Evolutionary conservation across 2,113 vertebrate species (phyloP), one percentile per base, ranked within the genome.

Genomic region (Centropristis striata): DNA sequence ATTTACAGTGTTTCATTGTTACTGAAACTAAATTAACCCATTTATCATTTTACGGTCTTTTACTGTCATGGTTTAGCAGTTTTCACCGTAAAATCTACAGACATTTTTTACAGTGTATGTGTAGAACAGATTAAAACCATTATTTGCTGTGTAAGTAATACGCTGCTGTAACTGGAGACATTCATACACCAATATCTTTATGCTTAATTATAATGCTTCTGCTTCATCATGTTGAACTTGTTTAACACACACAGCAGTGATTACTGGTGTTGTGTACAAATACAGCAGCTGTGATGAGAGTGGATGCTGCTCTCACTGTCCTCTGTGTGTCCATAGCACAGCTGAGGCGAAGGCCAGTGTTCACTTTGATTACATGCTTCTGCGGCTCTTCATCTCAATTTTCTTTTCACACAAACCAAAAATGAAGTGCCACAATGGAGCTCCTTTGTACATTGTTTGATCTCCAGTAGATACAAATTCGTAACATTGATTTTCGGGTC

Each of bases 321-420:
- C 49, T 44, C 49, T 2, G 8, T 12, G 58, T 1, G 49, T 74
- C 58, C 47, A 21, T 18, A 8, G 49, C 36, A 21, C 71, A 74
- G 71, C 71, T 74, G 71, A 74, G 58, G 18, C 36, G 21, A 32
- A n/a, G 4, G 8, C 23, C 49, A 54, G 23, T 21, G 37, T 54
- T 54, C 39, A 11, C 4, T 32, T 54, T 44, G 37, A 46, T 64
- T 23, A 54, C 71, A 54, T n/a, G 18, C 21, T 32, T 32, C 59
- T 54, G 58, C 49, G 21, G 23, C 36, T 54, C 20, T 5, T 37
- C 70, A 20, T 71, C 41, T n/a, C 18, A 13, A 15, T 49, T 20
- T 60, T 54, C 28, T 60, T 18, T 12, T 14, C 13, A 4, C 37
- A 8, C 5, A 8, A 20, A 37, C 44, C 20, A 21, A 49, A 50